Conservation (phyloP, 2,888 invertebrate species). For the Pilophorus perplexus region DNA sequence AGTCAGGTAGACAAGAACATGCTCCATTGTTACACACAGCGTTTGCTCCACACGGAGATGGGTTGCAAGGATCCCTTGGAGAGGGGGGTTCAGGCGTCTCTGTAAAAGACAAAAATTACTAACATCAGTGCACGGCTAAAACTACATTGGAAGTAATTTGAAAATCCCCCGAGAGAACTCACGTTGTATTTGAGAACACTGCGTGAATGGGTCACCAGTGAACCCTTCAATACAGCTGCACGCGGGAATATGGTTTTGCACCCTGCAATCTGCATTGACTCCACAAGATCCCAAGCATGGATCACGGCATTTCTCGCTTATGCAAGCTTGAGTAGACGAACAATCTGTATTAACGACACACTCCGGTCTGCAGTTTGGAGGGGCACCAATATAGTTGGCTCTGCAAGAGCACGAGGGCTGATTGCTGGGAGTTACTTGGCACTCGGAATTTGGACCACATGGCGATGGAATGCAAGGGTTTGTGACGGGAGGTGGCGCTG, state of each 20-base stretch:
- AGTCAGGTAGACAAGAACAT: slow-evolving; percentile 55
- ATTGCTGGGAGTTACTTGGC: slow-evolving; percentile 52
- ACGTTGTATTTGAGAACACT: slow-evolving; percentile 62
- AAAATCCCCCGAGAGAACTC: no score
- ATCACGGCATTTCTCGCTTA: slow-evolving; percentile 55
- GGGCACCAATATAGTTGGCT: slow-evolving; percentile 53
- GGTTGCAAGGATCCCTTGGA: slow-evolving; percentile 56
- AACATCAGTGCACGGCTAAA: neutral
- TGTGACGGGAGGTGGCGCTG: slow-evolving; percentile 52
- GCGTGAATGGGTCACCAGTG: slow-evolving; percentile 72
- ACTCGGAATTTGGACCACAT: slow-evolving; percentile 57
- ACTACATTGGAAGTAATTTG: no score
- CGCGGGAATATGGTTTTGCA: slow-evolving; percentile 54
- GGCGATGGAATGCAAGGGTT: slow-evolving; percentile 64
- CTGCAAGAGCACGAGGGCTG: slow-evolving; percentile 55
- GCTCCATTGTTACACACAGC: slow-evolving; percentile 62
- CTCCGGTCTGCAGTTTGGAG: slow-evolving; percentile 56
- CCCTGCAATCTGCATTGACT: slow-evolving; percentile 55
- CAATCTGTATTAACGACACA: slow-evolving; percentile 56
- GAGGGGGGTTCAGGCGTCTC: slow-evolving; percentile 9
- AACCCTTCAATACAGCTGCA: slow-evolving; percentile 61
- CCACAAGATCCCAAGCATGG: slow-evolving; percentile 57
- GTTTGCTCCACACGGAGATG: slow-evolving; percentile 64
- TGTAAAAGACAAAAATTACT: neutral
- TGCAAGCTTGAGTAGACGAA: slow-evolving; percentile 54